Percentiles rank a stretch among this genome's conserved stretches.
phyloP scores from a whole-genome alignment of 1,140 invertebrate genomes.

The Galleria mellonella region DNA sequence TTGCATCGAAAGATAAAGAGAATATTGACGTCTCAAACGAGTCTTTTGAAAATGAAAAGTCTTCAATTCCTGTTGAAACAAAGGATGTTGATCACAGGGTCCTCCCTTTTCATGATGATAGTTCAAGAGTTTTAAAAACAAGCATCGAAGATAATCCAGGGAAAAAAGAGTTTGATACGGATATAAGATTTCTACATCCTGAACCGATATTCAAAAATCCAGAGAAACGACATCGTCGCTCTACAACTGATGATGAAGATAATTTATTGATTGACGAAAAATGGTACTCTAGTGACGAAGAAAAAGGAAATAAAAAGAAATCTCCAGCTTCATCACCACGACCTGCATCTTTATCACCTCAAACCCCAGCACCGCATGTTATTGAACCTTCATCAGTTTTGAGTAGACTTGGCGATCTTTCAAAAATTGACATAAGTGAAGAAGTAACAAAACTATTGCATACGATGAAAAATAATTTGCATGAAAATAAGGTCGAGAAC shows the following conservation, averaged over 20 bases:
- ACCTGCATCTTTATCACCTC: conserved; percentile 38
- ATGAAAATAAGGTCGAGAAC: conserved; percentile 38
- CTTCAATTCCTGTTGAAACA: conserved; percentile 43
- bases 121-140: conserved; percentile 27
- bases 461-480: conserved; percentile 76
- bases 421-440: conserved; percentile 83
- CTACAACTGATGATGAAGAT: conserved; percentile 73
- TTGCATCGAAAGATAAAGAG: conserved; percentile 64
- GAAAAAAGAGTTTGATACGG: conserved; percentile 68
- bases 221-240: conserved; percentile 60
- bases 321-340: conserved; percentile 47
- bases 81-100: conserved; percentile 73
- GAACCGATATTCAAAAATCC: conserved; percentile 61
- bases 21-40: conserved; percentile 66
- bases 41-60: conserved; percentile 42
- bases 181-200: conserved; percentile 63
- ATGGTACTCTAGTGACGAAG: conserved; percentile 87
- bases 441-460: conserved; percentile 82
- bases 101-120: conserved; percentile 60
- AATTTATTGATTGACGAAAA: conserved; percentile 78
- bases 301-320: conserved; percentile 65
- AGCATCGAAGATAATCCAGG: conserved; percentile 42
- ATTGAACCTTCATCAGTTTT: conserved; percentile 74
- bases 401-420: conserved; percentile 81
- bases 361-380: conserved; percentile 45